These are phyloP conservation scores for Drepana arcuata DNA, from an alignment of 1,140 invertebrate genomes.

Conservation along the genomic window DNA sequence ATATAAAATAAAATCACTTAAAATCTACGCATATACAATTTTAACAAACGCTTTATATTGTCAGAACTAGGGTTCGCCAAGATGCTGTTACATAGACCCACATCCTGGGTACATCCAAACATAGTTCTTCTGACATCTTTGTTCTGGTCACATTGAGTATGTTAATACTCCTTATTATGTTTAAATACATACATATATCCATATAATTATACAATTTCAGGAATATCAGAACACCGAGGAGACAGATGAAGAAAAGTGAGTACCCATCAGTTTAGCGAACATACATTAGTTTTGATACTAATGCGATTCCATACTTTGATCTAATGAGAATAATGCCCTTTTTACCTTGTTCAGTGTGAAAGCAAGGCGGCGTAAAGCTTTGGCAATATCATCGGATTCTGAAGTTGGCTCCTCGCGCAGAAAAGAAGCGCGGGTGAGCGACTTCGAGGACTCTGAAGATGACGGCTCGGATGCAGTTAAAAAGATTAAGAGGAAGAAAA, in stretches of 20 bases:
- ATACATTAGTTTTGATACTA: too few species aligned
- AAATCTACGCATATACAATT: too few species aligned
- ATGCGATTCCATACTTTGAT: slow-evolving; percentile 1
- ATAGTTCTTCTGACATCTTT: too few species aligned
- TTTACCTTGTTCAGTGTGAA: slow-evolving; percentile 30
- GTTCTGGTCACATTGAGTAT: too few species aligned
- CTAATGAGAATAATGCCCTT: not conserved
- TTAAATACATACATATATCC: too few species aligned
- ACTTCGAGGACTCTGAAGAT: slow-evolving; percentile 53
- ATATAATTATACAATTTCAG: too few species aligned
- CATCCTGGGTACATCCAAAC: too few species aligned
- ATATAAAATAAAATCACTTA: too few species aligned
- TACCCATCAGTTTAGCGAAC: slow-evolving; percentile 6
- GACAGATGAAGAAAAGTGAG: slow-evolving; percentile 39
- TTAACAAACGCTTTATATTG: too few species aligned
- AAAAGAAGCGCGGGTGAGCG: slow-evolving; percentile 31
- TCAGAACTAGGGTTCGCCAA: too few species aligned
- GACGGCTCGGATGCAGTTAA: slow-evolving; percentile 35
- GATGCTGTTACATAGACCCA: too few species aligned
- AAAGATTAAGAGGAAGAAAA: slow-evolving; percentile 43
- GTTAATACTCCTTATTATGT: too few species aligned
- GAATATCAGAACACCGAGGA: slow-evolving; percentile 22
- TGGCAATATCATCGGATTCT: slow-evolving; percentile 51
- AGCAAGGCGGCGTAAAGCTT: slow-evolving; percentile 39
- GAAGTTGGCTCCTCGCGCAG: slow-evolving; percentile 39